phyloP scores from a whole-genome alignment of 2,113 vertebrate genomes.

The Dipodomys spectabilis region DNA sequence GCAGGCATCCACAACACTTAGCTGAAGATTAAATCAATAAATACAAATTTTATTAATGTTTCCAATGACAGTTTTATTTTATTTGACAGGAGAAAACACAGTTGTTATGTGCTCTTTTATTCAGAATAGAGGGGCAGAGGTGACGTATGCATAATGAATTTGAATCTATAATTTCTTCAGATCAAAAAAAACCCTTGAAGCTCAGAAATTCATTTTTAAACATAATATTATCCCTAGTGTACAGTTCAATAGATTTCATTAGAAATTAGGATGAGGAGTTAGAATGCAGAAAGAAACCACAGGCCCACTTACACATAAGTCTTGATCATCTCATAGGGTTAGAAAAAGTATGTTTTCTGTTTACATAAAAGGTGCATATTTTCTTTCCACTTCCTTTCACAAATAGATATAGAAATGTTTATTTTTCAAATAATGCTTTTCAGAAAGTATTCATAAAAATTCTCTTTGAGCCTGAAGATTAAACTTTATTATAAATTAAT shows the following conservation, averaged over 20 bases:
- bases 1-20: constrained; percentile 65
- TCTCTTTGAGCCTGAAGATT: constrained; percentile 31
- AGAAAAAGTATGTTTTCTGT: constrained; percentile 49
- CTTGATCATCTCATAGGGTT: not conserved
- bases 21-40: constrained; percentile 82
- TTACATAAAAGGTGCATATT: constrained; percentile 50
- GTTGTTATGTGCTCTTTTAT: constrained; percentile 67
- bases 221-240: constrained; percentile 72
- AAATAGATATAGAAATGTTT: not conserved
- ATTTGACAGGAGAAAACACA: constrained; percentile 78
- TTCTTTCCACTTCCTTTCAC: not conserved
- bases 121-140: constrained; percentile 76
- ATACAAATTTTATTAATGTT: constrained; percentile 81
- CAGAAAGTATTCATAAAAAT: constrained; percentile 19
- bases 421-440: constrained; percentile 28
- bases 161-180: constrained; percentile 82
- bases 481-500: constrained; percentile 37
- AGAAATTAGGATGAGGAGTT: constrained; percentile 77
- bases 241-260: constrained; percentile 69
- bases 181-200: constrained; percentile 82
- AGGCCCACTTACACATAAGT: constrained; percentile 50
- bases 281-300: constrained; percentile 41
- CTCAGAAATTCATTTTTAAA: constrained; percentile 87
- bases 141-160: constrained; percentile 81
- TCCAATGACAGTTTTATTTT: constrained; percentile 80